phyloP scores from a whole-genome alignment of 2,888 invertebrate genomes.

The Gnatocerus cornutus region DNA sequence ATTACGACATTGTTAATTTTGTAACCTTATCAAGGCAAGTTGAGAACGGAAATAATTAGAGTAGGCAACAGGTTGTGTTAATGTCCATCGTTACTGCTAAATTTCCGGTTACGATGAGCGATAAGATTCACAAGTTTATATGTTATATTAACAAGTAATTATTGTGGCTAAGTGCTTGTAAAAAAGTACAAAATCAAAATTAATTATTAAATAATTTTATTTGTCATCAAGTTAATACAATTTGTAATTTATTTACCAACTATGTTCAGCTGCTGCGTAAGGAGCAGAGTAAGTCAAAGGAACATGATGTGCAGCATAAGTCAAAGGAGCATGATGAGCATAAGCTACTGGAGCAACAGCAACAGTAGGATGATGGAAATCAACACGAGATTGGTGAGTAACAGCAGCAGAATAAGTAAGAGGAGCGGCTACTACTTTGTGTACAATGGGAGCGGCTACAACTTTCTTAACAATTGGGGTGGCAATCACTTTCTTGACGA shows the following conservation, averaged over 20 bases:
- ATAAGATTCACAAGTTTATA: no score
- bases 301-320: not conserved
- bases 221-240: not conserved
- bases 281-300: conserved; percentile 12
- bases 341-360: conserved; percentile 1
- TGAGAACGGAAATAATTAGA: conserved; percentile 6
- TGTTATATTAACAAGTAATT: no score
- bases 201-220: no score
- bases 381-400: conserved; percentile 59
- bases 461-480: not conserved
- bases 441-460: conserved; percentile 61
- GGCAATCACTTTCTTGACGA: not conserved
- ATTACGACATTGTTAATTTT: conserved; percentile 8
- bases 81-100: conserved; percentile 3
- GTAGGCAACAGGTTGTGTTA: not conserved
- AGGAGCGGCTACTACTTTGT: not conserved
- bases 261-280: no score
- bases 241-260: not conserved
- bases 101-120: not conserved
- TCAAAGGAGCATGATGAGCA: not conserved
- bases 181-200: no score
- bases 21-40: conserved; percentile 13
- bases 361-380: conserved; percentile 18
- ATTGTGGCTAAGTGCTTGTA: no score
- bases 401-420: conserved; percentile 63